These are phyloP conservation scores for Sula dactylatra DNA, from an alignment of 2,113 vertebrate genomes.

Conservation along the genomic window DNA sequence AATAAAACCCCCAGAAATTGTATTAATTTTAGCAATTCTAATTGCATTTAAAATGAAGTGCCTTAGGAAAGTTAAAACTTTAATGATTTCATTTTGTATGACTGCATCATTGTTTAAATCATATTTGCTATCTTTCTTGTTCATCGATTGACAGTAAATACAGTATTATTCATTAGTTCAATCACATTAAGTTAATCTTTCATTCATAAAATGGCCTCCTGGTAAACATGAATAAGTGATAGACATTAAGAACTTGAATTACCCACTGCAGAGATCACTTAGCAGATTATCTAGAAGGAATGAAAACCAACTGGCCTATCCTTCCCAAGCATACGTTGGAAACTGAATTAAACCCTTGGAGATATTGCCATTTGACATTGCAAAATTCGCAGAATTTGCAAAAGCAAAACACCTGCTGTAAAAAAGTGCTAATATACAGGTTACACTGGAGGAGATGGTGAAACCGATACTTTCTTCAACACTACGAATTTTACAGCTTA, in stretches of 20 bases:
- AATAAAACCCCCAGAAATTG: background rate
- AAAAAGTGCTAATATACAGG: background rate
- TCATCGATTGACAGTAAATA: background rate
- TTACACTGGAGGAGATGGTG: background rate
- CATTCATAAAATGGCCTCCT: conserved; percentile 35
- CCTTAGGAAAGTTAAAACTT: background rate
- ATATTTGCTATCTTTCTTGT: background rate
- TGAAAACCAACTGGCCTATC: background rate
- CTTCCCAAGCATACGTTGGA: background rate
- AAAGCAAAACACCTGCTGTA: background rate
- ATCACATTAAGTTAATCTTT: conserved; percentile 39
- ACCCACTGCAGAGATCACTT: conserved; percentile 30
- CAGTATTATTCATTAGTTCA: conserved; percentile 32
- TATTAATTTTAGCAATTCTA: conserved; percentile 4
- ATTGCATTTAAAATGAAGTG: background rate
- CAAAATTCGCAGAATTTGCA: background rate
- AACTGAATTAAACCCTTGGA: conserved; percentile 39
- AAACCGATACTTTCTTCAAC: background rate
- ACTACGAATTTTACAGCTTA: background rate
- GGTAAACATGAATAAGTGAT: conserved; percentile 66
- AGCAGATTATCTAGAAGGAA: background rate
- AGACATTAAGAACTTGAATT: conserved; percentile 46
- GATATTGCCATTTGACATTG: background rate
- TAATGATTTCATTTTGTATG: background rate
- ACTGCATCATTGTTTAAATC: background rate